Conservation (phyloP, 2,888 invertebrate species). For the Coenonympha arcania region DNA sequence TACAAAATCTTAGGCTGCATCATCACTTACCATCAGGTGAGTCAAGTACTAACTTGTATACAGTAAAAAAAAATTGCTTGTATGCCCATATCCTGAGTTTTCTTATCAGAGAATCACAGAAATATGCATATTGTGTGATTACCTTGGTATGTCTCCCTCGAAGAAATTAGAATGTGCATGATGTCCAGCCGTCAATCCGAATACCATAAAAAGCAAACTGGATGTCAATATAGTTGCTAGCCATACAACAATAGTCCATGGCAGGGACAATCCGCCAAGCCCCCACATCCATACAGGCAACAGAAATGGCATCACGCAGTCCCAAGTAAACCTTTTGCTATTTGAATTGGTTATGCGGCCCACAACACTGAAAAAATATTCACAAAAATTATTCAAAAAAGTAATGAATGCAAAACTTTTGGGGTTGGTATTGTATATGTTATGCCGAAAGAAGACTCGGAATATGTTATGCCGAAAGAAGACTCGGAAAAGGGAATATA, state of each 20-base stretch:
- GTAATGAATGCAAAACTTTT: too few species aligned
- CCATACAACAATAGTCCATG: constrained; percentile 70
- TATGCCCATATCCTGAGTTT: too few species aligned
- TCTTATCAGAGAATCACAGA: too few species aligned
- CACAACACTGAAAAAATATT: constrained; percentile 39
- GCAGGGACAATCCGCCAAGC: constrained; percentile 45
- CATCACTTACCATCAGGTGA: too few species aligned
- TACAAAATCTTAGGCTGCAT: too few species aligned
- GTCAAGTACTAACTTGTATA: too few species aligned
- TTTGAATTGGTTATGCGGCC: constrained; percentile 35
- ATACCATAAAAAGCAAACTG: constrained; percentile 77
- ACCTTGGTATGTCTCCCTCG: constrained; percentile 84
- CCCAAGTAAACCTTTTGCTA: constrained; percentile 44
- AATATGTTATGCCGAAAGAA: too few species aligned
- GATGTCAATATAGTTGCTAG: constrained; percentile 59
- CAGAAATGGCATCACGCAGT: constrained; percentile 44
- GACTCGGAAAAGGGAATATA: too few species aligned
- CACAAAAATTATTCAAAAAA: not conserved
- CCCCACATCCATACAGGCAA: constrained; percentile 63
- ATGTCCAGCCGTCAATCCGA: constrained; percentile 85
- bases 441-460: too few species aligned
- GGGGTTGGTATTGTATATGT: too few species aligned
- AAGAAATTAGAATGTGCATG: constrained; percentile 87
- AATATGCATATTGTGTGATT: too few species aligned
- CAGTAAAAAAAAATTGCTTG: too few species aligned